phyloP scores from a whole-genome alignment of 2,888 invertebrate species.

The Rotaria magnacalcarata region DNA sequence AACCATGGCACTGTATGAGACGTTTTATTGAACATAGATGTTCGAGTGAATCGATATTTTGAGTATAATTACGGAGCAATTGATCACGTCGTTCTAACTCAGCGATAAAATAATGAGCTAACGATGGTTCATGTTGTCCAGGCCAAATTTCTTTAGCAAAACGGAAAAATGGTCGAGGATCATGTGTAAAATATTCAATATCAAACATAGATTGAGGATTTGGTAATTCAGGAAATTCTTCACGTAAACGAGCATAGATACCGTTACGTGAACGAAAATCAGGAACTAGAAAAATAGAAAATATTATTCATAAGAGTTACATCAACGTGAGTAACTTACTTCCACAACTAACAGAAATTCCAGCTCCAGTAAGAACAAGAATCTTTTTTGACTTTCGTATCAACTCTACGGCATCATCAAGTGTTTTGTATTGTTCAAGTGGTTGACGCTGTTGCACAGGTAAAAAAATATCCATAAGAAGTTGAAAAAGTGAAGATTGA shows the following conservation, averaged over 20 bases:
- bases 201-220: constrained; percentile 80
- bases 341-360: constrained; percentile 43
- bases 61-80: constrained; percentile 79
- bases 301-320: background rate
- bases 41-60: constrained; percentile 85
- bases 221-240: constrained; percentile 79
- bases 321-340: background rate
- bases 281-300: constrained; percentile 62
- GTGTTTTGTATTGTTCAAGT: constrained; percentile 39
- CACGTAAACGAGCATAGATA: constrained; percentile 76
- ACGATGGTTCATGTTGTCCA: constrained; percentile 77
- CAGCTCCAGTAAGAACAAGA: constrained; percentile 45
- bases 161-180: constrained; percentile 81
- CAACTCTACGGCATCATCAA: constrained; percentile 43
- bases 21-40: constrained; percentile 76
- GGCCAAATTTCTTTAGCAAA: constrained; percentile 84
- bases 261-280: constrained; percentile 82
- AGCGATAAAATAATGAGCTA: constrained; percentile 75
- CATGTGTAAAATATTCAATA: constrained; percentile 72
- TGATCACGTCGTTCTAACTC: constrained; percentile 72
- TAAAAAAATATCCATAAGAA: background rate
- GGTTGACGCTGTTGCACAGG: constrained; percentile 39
- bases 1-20: constrained; percentile 84
- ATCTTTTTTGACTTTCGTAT: constrained; percentile 41
- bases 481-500: background rate